A percentile compares a stretch with the other conserved stretches of the same genome.
Evolutionary conservation across 2,113 vertebrate species (phyloP).

Genomic region (Bostrychus sinensis): DNA sequence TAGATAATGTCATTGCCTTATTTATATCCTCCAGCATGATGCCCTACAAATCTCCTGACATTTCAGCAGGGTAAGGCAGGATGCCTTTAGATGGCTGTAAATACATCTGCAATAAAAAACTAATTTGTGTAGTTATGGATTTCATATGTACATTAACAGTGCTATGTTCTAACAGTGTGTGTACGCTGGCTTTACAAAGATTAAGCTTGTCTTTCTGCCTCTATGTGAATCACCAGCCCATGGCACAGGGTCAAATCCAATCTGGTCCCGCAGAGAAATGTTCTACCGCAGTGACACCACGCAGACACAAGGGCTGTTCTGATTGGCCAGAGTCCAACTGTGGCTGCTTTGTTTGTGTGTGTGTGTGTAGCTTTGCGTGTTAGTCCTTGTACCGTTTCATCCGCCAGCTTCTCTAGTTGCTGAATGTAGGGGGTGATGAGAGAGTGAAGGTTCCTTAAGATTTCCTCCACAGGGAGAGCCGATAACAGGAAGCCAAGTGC

Average conservation of each 20-base stretch:
- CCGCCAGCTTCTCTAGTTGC: slow-evolving; percentile 96
- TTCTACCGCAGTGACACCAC: slow-evolving; percentile 70
- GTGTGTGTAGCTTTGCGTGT: slow-evolving; percentile 1
- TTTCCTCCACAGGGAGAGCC: slow-evolving; percentile 95
- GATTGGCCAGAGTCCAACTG: slow-evolving; percentile 62
- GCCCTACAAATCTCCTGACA: slow-evolving; percentile 36
- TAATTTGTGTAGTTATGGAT: slow-evolving; percentile 4
- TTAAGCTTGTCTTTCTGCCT: slow-evolving; percentile 23
- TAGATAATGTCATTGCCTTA: slow-evolving; percentile 30
- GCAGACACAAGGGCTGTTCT: slow-evolving; percentile 65
- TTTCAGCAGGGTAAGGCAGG: slow-evolving; percentile 34
- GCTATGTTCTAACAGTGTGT: slow-evolving; percentile 9
- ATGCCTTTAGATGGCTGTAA: slow-evolving; percentile 14
- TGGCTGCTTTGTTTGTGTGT: slow-evolving; percentile 12
- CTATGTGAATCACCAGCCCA: slow-evolving; percentile 62
- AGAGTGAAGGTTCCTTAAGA: slow-evolving; percentile 95
- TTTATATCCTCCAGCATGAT: slow-evolving; percentile 9
- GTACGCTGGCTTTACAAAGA: slow-evolving; percentile 8
- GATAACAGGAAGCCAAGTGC: slow-evolving; percentile 97
- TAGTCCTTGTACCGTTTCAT: slow-evolving; percentile 84
- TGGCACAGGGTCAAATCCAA: slow-evolving; percentile 71
- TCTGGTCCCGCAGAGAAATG: slow-evolving; percentile 81
- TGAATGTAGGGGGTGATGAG: slow-evolving; percentile 98
- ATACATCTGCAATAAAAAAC: slow-evolving; percentile 12
- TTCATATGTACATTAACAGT: slow-evolving; percentile 7